Evolutionary conservation across 2,113 vertebrate genomes (phyloP).

Genomic region (Micronycteris hirsuta): DNA sequence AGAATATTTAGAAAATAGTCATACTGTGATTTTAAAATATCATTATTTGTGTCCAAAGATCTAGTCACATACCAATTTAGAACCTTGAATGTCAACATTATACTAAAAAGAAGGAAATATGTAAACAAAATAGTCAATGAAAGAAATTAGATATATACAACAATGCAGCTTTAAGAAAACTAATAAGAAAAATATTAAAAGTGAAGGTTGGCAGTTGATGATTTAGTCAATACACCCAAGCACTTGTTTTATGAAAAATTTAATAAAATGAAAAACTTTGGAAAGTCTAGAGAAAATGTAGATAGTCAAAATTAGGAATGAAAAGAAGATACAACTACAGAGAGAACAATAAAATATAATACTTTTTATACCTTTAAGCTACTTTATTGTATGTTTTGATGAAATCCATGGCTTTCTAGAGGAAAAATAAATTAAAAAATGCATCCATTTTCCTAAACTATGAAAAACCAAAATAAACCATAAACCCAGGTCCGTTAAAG

Average conservation of each 20-base stretch:
- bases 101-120: slow-evolving; percentile 8
- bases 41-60: background rate
- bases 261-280: background rate
- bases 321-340: background rate
- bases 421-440: background rate
- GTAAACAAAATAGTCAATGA: background rate
- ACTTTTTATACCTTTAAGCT: background rate
- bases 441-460: background rate
- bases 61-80: background rate
- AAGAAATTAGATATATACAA: background rate
- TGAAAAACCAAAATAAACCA: background rate
- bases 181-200: background rate
- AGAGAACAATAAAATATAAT: background rate
- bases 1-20: background rate
- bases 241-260: background rate
- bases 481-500: background rate
- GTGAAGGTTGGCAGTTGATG: background rate
- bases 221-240: background rate
- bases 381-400: background rate
- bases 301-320: background rate
- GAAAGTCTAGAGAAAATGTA: background rate
- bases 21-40: slow-evolving; percentile 18
- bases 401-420: background rate
- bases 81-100: background rate
- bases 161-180: background rate